phyloP scores from a whole-genome alignment of 2,113 vertebrate genomes.

The Pteronura brasiliensis region DNA sequence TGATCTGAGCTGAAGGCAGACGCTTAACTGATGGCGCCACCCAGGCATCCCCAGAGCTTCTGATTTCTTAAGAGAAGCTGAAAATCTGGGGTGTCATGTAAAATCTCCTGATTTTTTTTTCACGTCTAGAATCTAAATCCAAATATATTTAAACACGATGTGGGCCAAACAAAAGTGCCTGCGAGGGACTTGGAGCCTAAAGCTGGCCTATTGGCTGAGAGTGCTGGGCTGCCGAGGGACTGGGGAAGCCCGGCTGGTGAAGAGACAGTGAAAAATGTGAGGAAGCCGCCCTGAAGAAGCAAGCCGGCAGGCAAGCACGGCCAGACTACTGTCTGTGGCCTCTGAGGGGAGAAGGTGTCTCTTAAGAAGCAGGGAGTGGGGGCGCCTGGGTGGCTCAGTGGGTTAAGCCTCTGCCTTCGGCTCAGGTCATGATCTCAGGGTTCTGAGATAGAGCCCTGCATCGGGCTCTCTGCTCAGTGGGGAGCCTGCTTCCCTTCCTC shows the following conservation, averaged over 20 bases:
- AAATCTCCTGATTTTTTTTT: background rate
- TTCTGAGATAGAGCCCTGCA: too few species aligned
- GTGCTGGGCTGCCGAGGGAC: background rate
- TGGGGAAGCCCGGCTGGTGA: background rate
- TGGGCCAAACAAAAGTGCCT: background rate
- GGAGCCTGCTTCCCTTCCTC: too few species aligned
- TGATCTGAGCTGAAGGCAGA: too few species aligned
- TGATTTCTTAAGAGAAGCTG: conserved; percentile 17
- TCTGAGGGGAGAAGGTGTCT: background rate
- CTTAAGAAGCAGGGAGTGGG: background rate
- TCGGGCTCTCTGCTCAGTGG: too few species aligned
- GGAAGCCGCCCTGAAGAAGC: background rate
- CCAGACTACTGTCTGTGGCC: background rate
- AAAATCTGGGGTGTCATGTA: background rate
- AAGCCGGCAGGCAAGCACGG: background rate
- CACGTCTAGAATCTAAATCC: background rate
- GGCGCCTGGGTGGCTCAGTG: too few species aligned
- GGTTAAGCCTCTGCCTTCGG: too few species aligned
- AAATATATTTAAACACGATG: background rate
- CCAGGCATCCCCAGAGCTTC: background rate
- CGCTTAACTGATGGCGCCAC: too few species aligned
- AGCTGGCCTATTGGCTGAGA: background rate
- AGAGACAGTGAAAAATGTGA: background rate
- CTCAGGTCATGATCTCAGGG: too few species aligned
- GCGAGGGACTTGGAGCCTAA: background rate